These are phyloP conservation scores for Apaloderma vittatum DNA, from an alignment of 2,113 vertebrate species.

Conservation along the genomic window DNA sequence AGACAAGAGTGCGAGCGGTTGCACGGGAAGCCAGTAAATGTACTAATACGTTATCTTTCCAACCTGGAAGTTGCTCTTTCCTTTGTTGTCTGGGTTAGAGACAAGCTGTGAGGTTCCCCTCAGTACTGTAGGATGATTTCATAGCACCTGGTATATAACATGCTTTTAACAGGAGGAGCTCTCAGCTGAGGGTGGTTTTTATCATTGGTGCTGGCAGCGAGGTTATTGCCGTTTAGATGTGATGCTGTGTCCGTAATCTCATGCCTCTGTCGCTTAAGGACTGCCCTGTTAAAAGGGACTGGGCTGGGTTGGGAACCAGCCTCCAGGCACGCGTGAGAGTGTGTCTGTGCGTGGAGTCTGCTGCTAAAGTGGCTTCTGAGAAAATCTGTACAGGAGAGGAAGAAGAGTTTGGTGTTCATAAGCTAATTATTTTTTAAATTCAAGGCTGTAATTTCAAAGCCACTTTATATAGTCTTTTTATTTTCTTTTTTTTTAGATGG, in stretches of 20 bases:
- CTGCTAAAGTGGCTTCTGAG: background rate
- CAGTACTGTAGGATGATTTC: background rate
- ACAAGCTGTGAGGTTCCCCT: background rate
- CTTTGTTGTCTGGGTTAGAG: background rate
- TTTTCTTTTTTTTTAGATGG: background rate
- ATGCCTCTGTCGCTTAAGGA: background rate
- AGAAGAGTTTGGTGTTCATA: background rate
- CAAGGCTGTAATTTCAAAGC: background rate
- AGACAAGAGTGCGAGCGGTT: background rate
- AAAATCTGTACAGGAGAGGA: background rate
- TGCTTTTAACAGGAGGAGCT: background rate
- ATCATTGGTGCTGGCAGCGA: background rate
- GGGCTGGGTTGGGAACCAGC: background rate
- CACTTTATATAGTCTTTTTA: background rate
- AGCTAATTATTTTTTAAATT: background rate
- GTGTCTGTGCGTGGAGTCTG: accelerated
- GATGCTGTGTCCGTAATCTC: background rate
- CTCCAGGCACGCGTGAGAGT: background rate
- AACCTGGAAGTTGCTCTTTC: background rate
- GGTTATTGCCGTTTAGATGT: background rate
- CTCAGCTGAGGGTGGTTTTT: background rate
- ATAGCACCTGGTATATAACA: background rate
- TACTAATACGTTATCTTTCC: background rate
- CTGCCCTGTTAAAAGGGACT: background rate
- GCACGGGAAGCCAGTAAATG: background rate